Base-by-base conservation (phyloP, 2,113 vertebrate genomes). In the Apteryx owenii region DNA sequence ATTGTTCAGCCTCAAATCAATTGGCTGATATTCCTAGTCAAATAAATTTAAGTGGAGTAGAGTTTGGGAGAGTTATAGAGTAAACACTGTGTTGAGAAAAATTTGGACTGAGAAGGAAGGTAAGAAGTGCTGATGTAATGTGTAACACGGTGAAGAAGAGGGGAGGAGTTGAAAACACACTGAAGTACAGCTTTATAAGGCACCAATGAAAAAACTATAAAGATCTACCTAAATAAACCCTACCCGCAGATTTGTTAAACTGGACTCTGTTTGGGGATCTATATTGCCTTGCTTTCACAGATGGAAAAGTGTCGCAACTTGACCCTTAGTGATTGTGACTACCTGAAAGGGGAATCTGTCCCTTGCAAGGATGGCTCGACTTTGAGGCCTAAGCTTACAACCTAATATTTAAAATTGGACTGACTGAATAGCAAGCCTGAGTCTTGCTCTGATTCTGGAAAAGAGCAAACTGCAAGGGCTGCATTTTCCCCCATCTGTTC, bases 351-450 rank as follows among this genome's bases (percentile, higher is more conserved):
- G 9, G 16, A 56, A 66, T 4, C 28, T 26, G 20, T 31, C 23
- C 53, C 42, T 73, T 2, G 1, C 36, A 31, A 87, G 46, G 61
- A 22, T 3, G 33, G 3, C 5, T 33, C 5, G 1, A 8, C 44
- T 83, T 28, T 6, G 36, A 65, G 68, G 21, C 10, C 72, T 66
- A 1, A 25, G 51, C 51, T 10, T 48, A 17, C 38, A 12, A 2
- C 9, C 5, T 5, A 7, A 21, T 3, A 10, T 7, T 56, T 60
- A 14, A 28, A 72, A 28, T 15, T 0, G 21, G 28, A 1, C 38
- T 2, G 50, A 60, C 22, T 0, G 0, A 9, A 0, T 3, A 20
- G 56, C 73, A 26, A 20, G 1, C 1, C 0, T 0, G 51, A 42
- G 22, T 5, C 1, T n/a, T 7, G 53, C 50, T 40, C 3, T 8